Conservation (phyloP, 2,888 invertebrate genomes). For the Notodonta ziczac region DNA sequence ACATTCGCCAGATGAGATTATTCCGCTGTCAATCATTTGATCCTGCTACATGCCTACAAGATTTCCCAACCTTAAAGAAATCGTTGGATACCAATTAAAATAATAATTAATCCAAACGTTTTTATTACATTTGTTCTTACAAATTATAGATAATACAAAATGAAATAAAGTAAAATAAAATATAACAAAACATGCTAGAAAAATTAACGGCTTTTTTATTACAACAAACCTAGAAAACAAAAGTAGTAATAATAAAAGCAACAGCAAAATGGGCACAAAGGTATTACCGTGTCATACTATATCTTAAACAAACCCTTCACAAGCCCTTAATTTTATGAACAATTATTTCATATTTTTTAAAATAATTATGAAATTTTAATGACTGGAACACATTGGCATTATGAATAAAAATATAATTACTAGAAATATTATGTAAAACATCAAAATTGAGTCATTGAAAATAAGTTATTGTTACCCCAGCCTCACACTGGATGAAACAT, state of each 20-base stretch:
- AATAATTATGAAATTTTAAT: too few relatives aligned
- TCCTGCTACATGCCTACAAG: slow-evolving; percentile 67
- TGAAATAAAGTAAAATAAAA: slow-evolving; percentile 22
- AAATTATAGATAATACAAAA: slow-evolving; percentile 26
- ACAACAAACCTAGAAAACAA: slow-evolving; percentile 15
- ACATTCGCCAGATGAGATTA: slow-evolving; percentile 68
- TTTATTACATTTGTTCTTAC: slow-evolving; percentile 37
- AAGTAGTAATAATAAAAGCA: slow-evolving; percentile 7
- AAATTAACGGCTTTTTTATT: slow-evolving; percentile 5
- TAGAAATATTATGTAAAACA: too few relatives aligned
- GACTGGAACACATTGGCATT: too few relatives aligned
- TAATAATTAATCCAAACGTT: slow-evolving; percentile 42
- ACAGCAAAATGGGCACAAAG: slow-evolving; percentile 1
- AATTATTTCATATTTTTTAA: too few relatives aligned
- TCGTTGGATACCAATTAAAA: slow-evolving; percentile 45
- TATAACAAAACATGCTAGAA: slow-evolving; percentile 20
- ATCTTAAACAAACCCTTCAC: too few relatives aligned
- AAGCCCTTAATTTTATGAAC: too few relatives aligned
- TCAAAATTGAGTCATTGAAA: neutral
- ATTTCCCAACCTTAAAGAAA: slow-evolving; percentile 56
- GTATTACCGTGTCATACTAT: neutral
- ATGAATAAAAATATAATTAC: too few relatives aligned
- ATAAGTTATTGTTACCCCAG: neutral
- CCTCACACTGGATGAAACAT: too few relatives aligned
- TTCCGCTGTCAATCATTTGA: slow-evolving; percentile 73